Percentiles rank a stretch among this genome's conserved stretches.
phyloP scores from a whole-genome alignment of 2,888 invertebrate species.

The Ceramica pisi region DNA sequence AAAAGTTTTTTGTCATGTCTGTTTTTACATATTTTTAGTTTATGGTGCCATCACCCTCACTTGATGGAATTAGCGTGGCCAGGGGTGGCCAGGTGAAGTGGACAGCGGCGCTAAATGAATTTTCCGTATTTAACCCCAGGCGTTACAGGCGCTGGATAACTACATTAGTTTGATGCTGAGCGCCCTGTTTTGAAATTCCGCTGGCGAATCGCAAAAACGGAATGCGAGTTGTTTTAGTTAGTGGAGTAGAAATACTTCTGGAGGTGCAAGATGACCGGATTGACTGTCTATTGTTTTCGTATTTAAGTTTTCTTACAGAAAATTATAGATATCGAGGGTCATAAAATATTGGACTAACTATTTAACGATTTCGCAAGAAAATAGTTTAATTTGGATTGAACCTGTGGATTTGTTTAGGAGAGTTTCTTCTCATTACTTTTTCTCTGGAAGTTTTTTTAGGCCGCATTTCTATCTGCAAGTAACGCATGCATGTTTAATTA shows the following conservation, averaged over 20 bases:
- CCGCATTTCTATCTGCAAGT: no score
- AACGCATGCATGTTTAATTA: no score
- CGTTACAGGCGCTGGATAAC: not conserved
- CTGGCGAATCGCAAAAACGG: not conserved
- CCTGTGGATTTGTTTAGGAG: no score
- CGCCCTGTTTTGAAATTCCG: not conserved
- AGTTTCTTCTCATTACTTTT: no score
- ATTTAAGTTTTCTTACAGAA: no score
- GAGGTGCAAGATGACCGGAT: not conserved
- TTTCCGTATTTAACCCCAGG: not conserved
- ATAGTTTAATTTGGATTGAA: no score
- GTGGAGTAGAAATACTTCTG: not conserved
- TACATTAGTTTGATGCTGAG: not conserved
- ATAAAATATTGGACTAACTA: no score
- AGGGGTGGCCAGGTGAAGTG: not conserved
- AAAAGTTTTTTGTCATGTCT: not conserved
- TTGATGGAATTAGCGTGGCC: slow-evolving; percentile 2
- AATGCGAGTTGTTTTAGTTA: not conserved
- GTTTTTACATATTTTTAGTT: not conserved
- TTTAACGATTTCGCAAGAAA: no score
- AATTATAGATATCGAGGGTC: no score
- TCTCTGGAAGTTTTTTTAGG: no score
- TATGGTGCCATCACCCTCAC: not conserved
- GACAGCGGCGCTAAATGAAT: not conserved
- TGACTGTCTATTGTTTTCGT: no score